These are phyloP conservation scores for Meriones unguiculatus DNA, from an alignment of 2,113 vertebrate genomes.

Conservation along the genomic window DNA sequence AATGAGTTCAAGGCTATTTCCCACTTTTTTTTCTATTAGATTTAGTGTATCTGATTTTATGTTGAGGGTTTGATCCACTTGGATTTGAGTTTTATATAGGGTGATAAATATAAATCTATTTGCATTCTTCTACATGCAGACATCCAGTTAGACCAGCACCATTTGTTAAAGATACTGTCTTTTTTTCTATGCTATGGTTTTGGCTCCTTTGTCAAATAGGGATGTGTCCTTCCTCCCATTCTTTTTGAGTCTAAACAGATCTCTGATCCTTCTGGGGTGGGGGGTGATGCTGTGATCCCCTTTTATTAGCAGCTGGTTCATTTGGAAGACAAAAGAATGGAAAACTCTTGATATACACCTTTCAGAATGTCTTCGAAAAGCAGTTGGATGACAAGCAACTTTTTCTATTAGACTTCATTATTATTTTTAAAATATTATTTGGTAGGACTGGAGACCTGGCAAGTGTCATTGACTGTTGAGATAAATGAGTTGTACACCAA, in stretches of 20 bases:
- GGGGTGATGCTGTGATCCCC: background rate
- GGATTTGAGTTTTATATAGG: no score
- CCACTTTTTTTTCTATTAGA: no score
- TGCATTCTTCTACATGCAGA: no score
- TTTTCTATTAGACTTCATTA: background rate
- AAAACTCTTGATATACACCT: constrained; percentile 27
- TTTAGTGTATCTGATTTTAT: no score
- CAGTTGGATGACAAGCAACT: background rate
- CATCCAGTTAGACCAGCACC: no score
- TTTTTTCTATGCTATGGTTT: no score
- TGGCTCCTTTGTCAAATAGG: no score
- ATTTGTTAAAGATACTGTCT: no score
- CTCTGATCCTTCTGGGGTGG: background rate
- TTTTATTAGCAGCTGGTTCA: constrained; percentile 28
- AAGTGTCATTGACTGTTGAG: constrained; percentile 12
- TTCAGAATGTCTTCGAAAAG: constrained; percentile 48
- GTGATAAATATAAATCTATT: no score
- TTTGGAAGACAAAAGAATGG: constrained; percentile 1
- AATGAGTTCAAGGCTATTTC: no score
- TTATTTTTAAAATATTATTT: background rate
- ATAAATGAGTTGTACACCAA: constrained; percentile 25
- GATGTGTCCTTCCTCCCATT: background rate
- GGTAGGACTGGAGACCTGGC: background rate
- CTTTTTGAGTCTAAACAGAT: constrained; percentile 28
- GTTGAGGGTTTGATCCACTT: no score